Evolutionary conservation across 2,888 invertebrate species (phyloP), one percentile per base, ranked within the genome.

Genomic region (Hypsopygia costalis): DNA sequence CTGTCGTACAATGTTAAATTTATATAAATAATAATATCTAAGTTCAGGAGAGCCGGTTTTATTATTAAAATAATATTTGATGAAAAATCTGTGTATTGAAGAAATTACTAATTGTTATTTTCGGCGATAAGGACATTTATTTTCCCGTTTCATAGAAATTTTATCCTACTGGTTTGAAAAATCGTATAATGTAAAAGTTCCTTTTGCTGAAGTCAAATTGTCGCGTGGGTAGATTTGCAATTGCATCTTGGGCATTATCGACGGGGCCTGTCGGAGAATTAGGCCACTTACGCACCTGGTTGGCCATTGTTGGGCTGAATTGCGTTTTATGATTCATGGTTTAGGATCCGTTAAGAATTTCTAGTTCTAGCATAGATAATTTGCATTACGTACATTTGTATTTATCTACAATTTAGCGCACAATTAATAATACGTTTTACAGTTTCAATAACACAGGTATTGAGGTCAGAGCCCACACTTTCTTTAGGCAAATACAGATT

Each of bases 251-350:
- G 39, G 41, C 43, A 45, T 43, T 46, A 49, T 49, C 40, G 49
- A 40, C 41, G 40, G 43, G 49, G 49, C 47, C 49, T 49, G 52
- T 40, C 49, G 11, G 11, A 12, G 41, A 43, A 49, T 52, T 44
- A 32, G 52, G 47, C 41, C 49, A 46, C 44, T 44, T 34, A 34
- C 29, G 34, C 40, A 40, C 34, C 40, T 34, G 39, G 32, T 22
- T 22, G 31, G 7, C 25, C 16, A 36, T 36, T 36, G 36, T 36
- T 37, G 36, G 4, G 6, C 21, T 21, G 6, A 3, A 21, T 21
- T 21, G 6, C 8, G 2, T 7, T 10, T 28, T 28, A 33, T 39
- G 39, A 39, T 33, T 39, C 39, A 39, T 39, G 32, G 36, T 38
- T 31, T 45, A 25, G 7, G 29, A 20, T 11, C n/a, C 10, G 36